Evolutionary conservation across 2,888 invertebrate species (phyloP).

Genomic region (Schizaphis graminum): DNA sequence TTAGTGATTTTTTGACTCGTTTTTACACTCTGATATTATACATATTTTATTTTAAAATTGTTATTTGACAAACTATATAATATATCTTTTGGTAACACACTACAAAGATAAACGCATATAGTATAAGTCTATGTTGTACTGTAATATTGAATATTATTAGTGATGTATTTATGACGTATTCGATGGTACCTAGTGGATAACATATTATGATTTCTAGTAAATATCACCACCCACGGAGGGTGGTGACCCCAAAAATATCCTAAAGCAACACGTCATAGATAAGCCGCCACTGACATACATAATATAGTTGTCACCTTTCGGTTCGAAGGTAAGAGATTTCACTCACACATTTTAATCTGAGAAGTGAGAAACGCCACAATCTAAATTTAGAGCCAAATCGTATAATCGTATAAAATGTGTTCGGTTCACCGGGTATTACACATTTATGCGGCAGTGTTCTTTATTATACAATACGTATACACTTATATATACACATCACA

Average conservation of each 20-base stretch:
- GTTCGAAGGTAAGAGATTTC: background rate
- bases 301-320: background rate
- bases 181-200: background rate
- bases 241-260: background rate
- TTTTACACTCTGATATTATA: background rate
- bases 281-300: background rate
- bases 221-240: background rate
- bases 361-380: background rate
- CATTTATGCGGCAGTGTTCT: background rate
- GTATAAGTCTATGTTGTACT: background rate
- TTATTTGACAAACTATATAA: background rate
- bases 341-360: background rate
- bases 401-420: background rate
- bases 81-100: background rate
- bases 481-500: background rate
- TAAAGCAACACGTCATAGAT: background rate
- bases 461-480: background rate
- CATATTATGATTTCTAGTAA: background rate
- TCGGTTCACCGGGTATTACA: no score
- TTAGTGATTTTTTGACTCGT: background rate
- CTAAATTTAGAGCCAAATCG: background rate
- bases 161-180: background rate
- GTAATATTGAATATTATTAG: background rate
- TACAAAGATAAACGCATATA: background rate
- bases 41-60: background rate